These are phyloP conservation scores for Tetrax tetrax DNA, from an alignment of 2,113 vertebrate genomes.

Conservation along the genomic window DNA sequence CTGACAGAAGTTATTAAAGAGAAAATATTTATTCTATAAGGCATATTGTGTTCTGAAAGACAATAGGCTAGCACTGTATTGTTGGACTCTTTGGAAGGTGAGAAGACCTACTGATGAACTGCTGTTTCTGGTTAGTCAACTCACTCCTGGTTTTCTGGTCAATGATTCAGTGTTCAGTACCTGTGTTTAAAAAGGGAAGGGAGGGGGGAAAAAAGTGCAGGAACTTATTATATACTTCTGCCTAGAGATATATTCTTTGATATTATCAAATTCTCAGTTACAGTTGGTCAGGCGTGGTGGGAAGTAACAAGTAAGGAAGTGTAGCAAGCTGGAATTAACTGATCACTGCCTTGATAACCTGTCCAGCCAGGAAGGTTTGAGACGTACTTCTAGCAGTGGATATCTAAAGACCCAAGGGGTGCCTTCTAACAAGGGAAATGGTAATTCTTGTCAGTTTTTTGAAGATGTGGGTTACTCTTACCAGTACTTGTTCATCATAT, in stretches of 20 bases:
- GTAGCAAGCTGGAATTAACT: not conserved
- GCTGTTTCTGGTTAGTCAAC: not conserved
- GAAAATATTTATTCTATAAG: not conserved
- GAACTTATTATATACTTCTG: not conserved
- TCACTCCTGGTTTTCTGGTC: not conserved
- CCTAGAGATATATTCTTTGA: not conserved
- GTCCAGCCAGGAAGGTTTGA: not conserved
- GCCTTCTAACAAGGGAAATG: not conserved
- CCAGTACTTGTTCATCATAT: not conserved
- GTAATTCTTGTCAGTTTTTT: not conserved
- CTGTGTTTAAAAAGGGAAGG: not conserved
- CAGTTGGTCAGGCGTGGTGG: not conserved
- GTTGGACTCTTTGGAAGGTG: not conserved
- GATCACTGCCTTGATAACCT: not conserved
- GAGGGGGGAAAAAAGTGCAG: accelerated
- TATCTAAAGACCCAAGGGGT: not conserved
- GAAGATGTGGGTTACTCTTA: not conserved
- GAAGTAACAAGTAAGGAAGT: not conserved
- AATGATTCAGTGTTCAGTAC: not conserved
- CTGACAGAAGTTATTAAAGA: not conserved
- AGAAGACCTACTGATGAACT: not conserved
- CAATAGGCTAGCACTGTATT: not conserved
- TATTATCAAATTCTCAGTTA: not conserved
- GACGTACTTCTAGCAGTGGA: not conserved
- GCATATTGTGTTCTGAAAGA: not conserved